Conservation (phyloP, 2,888 invertebrate species). For the Catocala fraxini region DNA sequence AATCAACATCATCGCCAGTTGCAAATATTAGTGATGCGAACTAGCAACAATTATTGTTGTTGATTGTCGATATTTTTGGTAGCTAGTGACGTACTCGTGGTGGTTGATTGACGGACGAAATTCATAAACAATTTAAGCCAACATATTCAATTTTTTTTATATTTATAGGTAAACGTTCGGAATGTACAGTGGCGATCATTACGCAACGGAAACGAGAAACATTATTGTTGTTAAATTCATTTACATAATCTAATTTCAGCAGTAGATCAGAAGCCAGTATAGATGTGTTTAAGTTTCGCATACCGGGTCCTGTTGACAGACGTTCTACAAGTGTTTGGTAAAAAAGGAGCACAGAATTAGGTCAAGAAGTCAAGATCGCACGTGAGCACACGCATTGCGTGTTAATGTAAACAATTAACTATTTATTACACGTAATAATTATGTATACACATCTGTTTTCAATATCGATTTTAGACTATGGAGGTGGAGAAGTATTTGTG, state of each 20-base stretch:
- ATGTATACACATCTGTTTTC: constrained; percentile 1
- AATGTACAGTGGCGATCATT: background rate
- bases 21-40: constrained; percentile 8
- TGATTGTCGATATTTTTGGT: constrained; percentile 11
- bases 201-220: constrained; percentile 11
- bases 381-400: constrained; percentile 5
- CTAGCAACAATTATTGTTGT: constrained; percentile 6
- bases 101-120: background rate
- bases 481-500: background rate
- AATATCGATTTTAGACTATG: background rate
- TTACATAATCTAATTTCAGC: constrained; percentile 30
- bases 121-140: no score
- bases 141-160: no score
- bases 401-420: constrained; percentile 26
- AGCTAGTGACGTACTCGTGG: constrained; percentile 1
- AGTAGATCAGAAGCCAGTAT: constrained; percentile 29
- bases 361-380: constrained; percentile 54
- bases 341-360: constrained; percentile 30
- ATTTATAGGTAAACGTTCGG: no score
- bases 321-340: constrained; percentile 15
- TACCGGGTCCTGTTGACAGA: constrained; percentile 21
- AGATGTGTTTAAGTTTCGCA: constrained; percentile 17
- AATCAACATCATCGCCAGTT: constrained; percentile 4
- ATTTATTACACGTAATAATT: background rate
- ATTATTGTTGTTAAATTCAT: constrained; percentile 7